Evolutionary conservation across 2,888 invertebrate genomes (phyloP), one percentile per base, ranked within the genome.

Genomic region (Watsonalla binaria): DNA sequence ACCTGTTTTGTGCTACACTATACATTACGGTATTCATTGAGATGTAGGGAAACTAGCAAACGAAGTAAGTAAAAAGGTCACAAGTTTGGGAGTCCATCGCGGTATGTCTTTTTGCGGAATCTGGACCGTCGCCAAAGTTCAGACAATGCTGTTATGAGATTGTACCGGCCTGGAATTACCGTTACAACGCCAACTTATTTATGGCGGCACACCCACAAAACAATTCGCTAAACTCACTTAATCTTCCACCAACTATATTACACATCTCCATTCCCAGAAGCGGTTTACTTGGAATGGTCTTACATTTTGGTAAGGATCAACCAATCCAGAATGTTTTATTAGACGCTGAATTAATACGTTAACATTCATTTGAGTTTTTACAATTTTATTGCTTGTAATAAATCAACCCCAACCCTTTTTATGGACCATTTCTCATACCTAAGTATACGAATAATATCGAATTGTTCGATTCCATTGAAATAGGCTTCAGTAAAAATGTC

Each of bases 71-170:
- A 54, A 50, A 53, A 64, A 64, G 65, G 62, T 60, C 59, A 55
- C 35, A 56, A 63, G 57, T 65, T 61, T 61, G 58, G 35, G 65
- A 64, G 63, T 67, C 61, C 52, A 47, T 55, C 51, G 51, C 47
- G 54, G 61, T 56, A 59, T 61, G 63, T 62, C 63, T 72, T 74
- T 74, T 69, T 66, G 61, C 61, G 63, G 62, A 60, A 68, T 61
- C 69, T 84, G 84, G 83, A 79, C 53, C 61, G 60, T 47, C 56
- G 84, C 84, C 83, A 85, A 70, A 55, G 56, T 56, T 62, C 66
- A 70, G 65, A 78, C 76, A 80, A 76, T 74, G 71, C 71, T 74
- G 76, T 79, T 81, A 82, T 77, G 73, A 78, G 76, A 78, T 77
- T 78, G 68, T 76, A 70, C 65, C 60, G 58, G 37, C 54, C 57